Percentiles rank a stretch among this genome's conserved stretches.
Evolutionary conservation across 2,888 invertebrate species (phyloP).

Genomic region (Uloborus plumipes): DNA sequence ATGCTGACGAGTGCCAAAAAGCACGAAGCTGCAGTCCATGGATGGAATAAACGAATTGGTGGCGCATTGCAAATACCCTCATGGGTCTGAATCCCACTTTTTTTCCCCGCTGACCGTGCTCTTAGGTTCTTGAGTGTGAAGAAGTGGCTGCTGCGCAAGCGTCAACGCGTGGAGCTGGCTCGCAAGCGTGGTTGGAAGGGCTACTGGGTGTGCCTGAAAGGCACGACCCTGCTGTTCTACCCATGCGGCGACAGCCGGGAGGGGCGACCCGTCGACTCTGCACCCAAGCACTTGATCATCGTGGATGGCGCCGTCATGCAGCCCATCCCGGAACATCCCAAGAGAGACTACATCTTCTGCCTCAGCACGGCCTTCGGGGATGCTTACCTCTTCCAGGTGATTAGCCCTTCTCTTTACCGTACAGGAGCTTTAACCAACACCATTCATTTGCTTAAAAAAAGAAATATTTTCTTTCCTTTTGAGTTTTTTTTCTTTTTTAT

Average conservation of each 20-base stretch:
- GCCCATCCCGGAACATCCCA: slow-evolving; percentile 98
- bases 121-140: slow-evolving; percentile 95
- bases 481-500: too few relatives aligned
- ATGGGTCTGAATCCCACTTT: not conserved
- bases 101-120: not conserved
- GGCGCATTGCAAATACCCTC: too few relatives aligned
- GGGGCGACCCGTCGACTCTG: slow-evolving; percentile 83
- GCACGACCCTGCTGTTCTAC: slow-evolving; percentile 95
- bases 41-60: too few relatives aligned
- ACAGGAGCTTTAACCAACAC: too few relatives aligned
- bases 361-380: slow-evolving; percentile 98
- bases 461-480: too few relatives aligned
- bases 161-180: slow-evolving; percentile 87
- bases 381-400: slow-evolving; percentile 94
- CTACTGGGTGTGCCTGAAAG: slow-evolving; percentile 98
- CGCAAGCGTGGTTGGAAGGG: slow-evolving; percentile 97
- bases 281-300: slow-evolving; percentile 94
- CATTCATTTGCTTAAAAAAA: too few relatives aligned
- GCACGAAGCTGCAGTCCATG: too few relatives aligned
- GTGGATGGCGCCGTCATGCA: slow-evolving; percentile 98
- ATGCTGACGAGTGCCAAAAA: too few relatives aligned
- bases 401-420: too few relatives aligned
- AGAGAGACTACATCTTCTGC: slow-evolving; percentile 97
- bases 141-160: slow-evolving; percentile 96
- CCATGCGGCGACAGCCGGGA: slow-evolving; percentile 90